phyloP scores from a whole-genome alignment of 1,140 invertebrate genomes.

The Drosophila nebulosa region DNA sequence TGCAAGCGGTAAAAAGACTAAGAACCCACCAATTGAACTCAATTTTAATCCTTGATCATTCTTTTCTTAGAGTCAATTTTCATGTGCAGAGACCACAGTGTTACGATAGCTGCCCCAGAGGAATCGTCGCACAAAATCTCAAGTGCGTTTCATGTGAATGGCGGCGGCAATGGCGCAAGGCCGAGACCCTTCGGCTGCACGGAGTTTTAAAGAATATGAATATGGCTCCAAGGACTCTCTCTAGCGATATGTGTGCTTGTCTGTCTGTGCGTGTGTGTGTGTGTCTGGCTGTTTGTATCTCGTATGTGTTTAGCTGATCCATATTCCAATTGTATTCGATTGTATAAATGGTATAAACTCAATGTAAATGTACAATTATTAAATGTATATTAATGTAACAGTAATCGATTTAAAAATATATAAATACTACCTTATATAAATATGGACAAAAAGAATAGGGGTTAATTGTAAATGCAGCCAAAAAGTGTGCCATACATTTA shows the following conservation, averaged over 20 bases:
- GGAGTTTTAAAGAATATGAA: conserved; percentile 35
- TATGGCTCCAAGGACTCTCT: background rate
- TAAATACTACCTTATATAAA: background rate
- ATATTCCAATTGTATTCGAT: conserved; percentile 17
- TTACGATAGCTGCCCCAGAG: conserved; percentile 68
- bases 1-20: conserved; percentile 64
- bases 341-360: conserved; percentile 35
- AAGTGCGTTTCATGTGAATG: conserved; percentile 28
- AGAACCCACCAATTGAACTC: background rate
- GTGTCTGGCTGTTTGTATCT: background rate
- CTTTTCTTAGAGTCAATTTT: conserved; percentile 71
- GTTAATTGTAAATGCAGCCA: conserved; percentile 17
- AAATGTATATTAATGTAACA: conserved; percentile 44
- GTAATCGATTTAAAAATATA: conserved; percentile 28
- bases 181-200: conserved; percentile 27
- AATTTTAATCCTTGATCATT: background rate
- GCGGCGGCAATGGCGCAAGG: conserved; percentile 10
- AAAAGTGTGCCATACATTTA: conserved; percentile 31
- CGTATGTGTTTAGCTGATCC: conserved; percentile 17
- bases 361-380: conserved; percentile 41
- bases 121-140: conserved; percentile 9
- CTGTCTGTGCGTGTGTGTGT: conserved; percentile 11
- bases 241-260: background rate
- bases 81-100: conserved; percentile 79
- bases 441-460: background rate